These are phyloP conservation scores for Spisula solida DNA, from an alignment of 2,888 invertebrate genomes.

Conservation along the genomic window DNA sequence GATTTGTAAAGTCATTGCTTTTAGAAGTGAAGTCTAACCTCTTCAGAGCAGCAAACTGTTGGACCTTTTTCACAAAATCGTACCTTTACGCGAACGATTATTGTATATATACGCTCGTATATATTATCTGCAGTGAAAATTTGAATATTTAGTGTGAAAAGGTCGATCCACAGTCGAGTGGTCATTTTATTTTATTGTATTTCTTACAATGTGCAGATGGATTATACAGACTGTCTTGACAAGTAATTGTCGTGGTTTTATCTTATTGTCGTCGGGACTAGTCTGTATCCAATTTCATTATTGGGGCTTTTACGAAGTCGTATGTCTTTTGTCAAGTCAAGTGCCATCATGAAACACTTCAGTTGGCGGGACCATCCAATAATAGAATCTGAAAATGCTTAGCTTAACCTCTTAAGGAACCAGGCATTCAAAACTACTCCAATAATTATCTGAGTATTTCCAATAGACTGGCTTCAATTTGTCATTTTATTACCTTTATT, in stretches of 20 bases:
- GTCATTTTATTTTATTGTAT: too few species aligned
- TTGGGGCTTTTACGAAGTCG: background rate
- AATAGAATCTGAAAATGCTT: background rate
- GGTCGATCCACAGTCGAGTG: too few species aligned
- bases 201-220: background rate
- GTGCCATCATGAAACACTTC: background rate
- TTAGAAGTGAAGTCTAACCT: too few species aligned
- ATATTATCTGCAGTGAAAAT: too few species aligned
- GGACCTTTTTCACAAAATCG: too few species aligned
- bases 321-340: conserved; percentile 14
- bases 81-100: too few species aligned
- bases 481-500: background rate
- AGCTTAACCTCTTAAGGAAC: background rate
- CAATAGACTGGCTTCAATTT: conserved; percentile 3
- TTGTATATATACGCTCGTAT: too few species aligned
- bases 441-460: background rate
- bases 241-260: background rate
- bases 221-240: background rate
- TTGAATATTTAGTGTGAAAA: too few species aligned
- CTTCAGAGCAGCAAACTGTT: too few species aligned
- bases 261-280: background rate
- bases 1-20: too few species aligned
- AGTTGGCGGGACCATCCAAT: background rate
- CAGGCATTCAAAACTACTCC: background rate
- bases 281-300: background rate